These are phyloP conservation scores for Diachasmimorpha longicaudata DNA, from an alignment of 1,140 invertebrate genomes.

Conservation along the genomic window DNA sequence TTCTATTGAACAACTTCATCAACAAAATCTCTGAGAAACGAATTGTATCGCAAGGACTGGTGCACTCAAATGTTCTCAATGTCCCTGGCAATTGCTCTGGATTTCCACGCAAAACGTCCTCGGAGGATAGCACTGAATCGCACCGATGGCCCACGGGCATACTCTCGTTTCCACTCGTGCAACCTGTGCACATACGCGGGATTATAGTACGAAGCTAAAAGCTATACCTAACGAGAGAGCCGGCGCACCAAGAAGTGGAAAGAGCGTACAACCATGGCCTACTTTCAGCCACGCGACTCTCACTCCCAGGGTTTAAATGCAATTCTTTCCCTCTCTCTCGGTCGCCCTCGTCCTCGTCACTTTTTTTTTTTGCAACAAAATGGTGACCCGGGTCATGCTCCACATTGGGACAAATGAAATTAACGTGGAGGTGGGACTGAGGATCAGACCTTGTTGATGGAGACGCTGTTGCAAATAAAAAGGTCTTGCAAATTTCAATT, in stretches of 20 bases:
- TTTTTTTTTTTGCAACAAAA: background rate
- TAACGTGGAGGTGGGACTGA: no score
- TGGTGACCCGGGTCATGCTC: background rate
- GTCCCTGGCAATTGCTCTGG: background rate
- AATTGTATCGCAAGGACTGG: no score
- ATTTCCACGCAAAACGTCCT: background rate
- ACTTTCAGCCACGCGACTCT: slow-evolving; percentile 39
- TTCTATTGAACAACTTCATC: no score
- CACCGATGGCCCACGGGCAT: background rate
- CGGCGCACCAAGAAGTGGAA: background rate
- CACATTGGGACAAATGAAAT: background rate
- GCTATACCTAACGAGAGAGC: background rate
- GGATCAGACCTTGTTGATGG: background rate
- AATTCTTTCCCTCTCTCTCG: slow-evolving; percentile 32
- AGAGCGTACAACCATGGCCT: slow-evolving; percentile 46
- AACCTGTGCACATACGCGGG: background rate
- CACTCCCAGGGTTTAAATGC: slow-evolving; percentile 39
- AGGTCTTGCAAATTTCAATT: no score
- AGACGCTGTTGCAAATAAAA: no score
- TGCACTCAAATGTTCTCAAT: no score
- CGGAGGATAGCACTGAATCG: background rate
- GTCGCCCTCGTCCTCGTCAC: background rate
- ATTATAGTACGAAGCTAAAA: background rate
- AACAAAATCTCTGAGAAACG: no score
- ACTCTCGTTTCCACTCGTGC: background rate